These are phyloP conservation scores for Linhomoeus sp. DNA, from an alignment of 2,888 invertebrate genomes.

Conservation along the genomic window DNA sequence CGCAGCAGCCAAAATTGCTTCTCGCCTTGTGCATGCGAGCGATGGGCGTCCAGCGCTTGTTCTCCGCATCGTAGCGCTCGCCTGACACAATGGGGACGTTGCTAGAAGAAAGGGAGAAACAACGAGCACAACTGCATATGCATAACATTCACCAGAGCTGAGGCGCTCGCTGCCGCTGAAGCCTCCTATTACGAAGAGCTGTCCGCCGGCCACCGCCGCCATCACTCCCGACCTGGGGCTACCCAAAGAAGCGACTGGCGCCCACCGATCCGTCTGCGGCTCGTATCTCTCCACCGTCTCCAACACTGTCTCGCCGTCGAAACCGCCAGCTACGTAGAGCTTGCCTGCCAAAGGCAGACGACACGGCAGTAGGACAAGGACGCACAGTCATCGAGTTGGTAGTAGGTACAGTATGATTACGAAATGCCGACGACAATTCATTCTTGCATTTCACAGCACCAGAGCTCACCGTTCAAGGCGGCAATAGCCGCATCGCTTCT, in stretches of 20 bases:
- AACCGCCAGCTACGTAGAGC: conserved; percentile 34
- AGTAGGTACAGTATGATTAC: too few relatives aligned
- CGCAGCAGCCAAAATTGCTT: conserved; percentile 57
- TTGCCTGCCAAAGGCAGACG: too few relatives aligned
- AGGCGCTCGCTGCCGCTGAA: conserved; percentile 76
- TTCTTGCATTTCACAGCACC: too few relatives aligned
- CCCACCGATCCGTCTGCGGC: conserved; percentile 49
- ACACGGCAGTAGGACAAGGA: too few relatives aligned
- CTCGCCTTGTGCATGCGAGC: conserved; percentile 53
- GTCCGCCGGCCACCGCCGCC: conserved; percentile 47
- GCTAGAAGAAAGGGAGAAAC: background rate
- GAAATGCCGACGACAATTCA: too few relatives aligned
- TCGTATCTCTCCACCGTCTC: conserved; percentile 31
- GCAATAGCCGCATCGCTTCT: conserved; percentile 44
- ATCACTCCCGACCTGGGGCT: conserved; percentile 35
- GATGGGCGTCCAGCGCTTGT: conserved; percentile 42
- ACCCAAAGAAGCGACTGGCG: conserved; percentile 46
- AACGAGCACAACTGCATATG: too few relatives aligned
- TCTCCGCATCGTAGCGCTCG: conserved; percentile 45
- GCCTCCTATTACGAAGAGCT: conserved; percentile 73
- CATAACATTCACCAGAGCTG: conserved; percentile 54
- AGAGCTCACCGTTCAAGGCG: conserved; percentile 52
- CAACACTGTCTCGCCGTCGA: conserved; percentile 23
- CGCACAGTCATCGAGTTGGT: too few relatives aligned
- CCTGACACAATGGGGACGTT: conserved; percentile 14